Conservation (phyloP, 2,797 vertebrate species). For the Sus cebifrons region DNA sequence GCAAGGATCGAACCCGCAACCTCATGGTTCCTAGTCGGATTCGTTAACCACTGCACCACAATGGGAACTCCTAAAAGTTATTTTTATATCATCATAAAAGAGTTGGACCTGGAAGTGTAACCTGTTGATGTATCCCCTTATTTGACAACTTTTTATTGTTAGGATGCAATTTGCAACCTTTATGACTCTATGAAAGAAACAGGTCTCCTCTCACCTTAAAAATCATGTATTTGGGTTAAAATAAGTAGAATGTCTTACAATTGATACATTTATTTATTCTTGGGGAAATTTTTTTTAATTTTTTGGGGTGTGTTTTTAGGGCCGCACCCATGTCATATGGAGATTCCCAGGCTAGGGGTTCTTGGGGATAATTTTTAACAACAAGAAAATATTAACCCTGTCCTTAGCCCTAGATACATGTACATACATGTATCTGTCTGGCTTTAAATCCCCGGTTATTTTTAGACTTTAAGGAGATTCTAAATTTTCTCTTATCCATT, state of each 20-base stretch:
- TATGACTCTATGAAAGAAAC: background rate
- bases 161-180: background rate
- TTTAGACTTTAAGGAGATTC: background rate
- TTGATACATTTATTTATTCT: background rate
- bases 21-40: too few relatives aligned
- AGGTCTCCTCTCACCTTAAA: background rate
- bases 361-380: background rate
- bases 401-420: background rate
- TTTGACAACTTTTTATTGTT: background rate
- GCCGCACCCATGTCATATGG: too few relatives aligned
- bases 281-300: too few relatives aligned
- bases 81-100: conserved; percentile 3
- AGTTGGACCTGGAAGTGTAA: background rate
- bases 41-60: too few relatives aligned
- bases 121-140: background rate
- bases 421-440: background rate
- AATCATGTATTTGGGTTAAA: background rate
- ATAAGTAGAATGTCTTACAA: background rate
- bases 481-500: background rate
- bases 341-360: background rate
- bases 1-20: too few relatives aligned
- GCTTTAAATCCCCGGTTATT: background rate
- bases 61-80: background rate
- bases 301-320: too few relatives aligned
- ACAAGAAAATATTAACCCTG: background rate